Evolutionary conservation across 2,888 invertebrate species (phyloP).

Genomic region (Sericinus montela): DNA sequence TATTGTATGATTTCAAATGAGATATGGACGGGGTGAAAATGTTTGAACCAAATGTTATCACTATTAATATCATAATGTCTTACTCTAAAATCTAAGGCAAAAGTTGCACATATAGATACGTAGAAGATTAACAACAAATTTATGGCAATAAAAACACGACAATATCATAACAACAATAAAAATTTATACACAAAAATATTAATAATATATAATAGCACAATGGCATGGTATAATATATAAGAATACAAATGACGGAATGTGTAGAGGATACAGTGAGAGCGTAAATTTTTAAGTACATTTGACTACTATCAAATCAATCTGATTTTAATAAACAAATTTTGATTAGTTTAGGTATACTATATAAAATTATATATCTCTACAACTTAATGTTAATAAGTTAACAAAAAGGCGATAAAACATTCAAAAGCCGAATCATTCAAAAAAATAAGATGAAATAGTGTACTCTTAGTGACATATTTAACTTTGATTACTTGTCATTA

Average conservation of each 20-base stretch:
- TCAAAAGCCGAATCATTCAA: too few relatives aligned
- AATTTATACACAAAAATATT: too few relatives aligned
- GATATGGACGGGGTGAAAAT: conserved; percentile 24
- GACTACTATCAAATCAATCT: too few relatives aligned
- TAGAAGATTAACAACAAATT: conserved; percentile 31
- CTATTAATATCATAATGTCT: conserved; percentile 11
- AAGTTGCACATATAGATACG: conserved; percentile 23
- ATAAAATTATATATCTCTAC: too few relatives aligned
- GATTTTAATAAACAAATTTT: too few relatives aligned
- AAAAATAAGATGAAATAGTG: too few relatives aligned
- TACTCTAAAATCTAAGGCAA: conserved; percentile 3
- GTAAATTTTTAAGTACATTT: background rate
- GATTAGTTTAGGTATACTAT: too few relatives aligned
- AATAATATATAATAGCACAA: background rate
- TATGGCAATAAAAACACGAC: conserved; percentile 30
- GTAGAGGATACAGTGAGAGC: background rate
- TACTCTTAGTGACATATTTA: too few relatives aligned
- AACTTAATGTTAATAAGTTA: too few relatives aligned
- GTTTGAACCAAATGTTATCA: conserved; percentile 18
- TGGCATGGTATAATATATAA: background rate
- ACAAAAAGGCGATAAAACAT: too few relatives aligned
- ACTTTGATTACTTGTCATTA: too few relatives aligned
- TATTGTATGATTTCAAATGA: conserved; percentile 16
- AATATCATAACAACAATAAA: conserved; percentile 18
- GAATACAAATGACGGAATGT: too few relatives aligned